Conservation (phyloP, 2,888 invertebrate genomes). For the Sinodicranocentrus sp. region DNA sequence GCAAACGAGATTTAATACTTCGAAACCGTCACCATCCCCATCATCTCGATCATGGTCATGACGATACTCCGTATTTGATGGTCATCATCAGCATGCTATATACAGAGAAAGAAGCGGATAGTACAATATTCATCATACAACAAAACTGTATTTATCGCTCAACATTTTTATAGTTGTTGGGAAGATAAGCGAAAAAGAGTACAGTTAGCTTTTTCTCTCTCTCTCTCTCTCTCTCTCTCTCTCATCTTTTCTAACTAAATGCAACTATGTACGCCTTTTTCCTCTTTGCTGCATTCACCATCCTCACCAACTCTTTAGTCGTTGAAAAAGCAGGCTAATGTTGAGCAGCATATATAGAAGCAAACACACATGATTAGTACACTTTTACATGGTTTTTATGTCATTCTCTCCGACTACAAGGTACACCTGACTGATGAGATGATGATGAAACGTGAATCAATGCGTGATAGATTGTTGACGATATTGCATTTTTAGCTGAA, state of each 20-base stretch:
- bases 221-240: too few species aligned
- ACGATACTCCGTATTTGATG: background rate
- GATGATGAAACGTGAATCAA: too few species aligned
- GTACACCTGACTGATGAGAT: background rate
- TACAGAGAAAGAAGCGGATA: background rate
- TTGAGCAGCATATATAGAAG: too few species aligned
- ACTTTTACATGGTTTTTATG: constrained; percentile 7
- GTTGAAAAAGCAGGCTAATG: too few species aligned
- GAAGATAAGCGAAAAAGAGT: background rate
- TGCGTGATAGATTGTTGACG: too few species aligned
- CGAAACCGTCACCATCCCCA: constrained; percentile 1
- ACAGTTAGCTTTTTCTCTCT: constrained; percentile 2
- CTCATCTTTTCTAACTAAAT: too few species aligned
- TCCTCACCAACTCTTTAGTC: too few species aligned
- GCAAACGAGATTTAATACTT: constrained; percentile 21
- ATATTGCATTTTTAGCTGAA: too few species aligned
- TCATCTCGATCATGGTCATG: background rate
- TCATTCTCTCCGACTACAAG: background rate
- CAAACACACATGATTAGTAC: too few species aligned
- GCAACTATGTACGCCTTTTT: too few species aligned
- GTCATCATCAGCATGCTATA: background rate
- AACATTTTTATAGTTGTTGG: constrained; percentile 15
- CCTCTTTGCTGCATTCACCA: too few species aligned
- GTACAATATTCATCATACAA: background rate
- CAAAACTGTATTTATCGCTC: background rate